These are phyloP conservation scores for Mamestra brassicae DNA, from an alignment of 2,888 invertebrate species.

Conservation along the genomic window DNA sequence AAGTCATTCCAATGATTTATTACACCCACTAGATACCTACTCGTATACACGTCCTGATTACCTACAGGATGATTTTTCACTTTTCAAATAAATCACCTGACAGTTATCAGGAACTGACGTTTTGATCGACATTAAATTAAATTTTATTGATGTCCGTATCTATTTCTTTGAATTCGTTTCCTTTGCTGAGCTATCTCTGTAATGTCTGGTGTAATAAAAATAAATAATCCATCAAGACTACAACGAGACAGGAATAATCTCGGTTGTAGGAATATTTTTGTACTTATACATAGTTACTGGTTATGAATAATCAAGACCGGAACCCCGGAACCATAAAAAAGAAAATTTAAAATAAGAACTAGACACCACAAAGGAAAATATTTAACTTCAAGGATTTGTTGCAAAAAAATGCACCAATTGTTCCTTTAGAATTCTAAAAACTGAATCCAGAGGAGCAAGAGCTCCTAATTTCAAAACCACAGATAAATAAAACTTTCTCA, in stretches of 20 bases:
- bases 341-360: neutral
- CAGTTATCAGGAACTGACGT: constrained; percentile 72
- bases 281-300: constrained; percentile 12
- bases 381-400: neutral
- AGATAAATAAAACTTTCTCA: constrained; percentile 26
- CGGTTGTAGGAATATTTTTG: constrained; percentile 46
- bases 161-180: constrained; percentile 69
- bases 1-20: constrained; percentile 65
- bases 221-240: constrained; percentile 74
- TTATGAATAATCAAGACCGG: constrained; percentile 19
- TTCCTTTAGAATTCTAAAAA: constrained; percentile 8
- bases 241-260: constrained; percentile 58
- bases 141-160: constrained; percentile 72
- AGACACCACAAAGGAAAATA: neutral
- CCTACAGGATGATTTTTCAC: constrained; percentile 63
- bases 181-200: constrained; percentile 53
- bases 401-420: neutral
- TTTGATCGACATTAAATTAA: constrained; percentile 75
- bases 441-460: neutral
- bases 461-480: constrained; percentile 20
- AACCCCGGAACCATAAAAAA: neutral
- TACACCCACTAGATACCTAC: constrained; percentile 38
- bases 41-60: constrained; percentile 53
- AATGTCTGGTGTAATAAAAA: constrained; percentile 72
- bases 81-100: constrained; percentile 71